Conservation (phyloP, 2,797 vertebrate genomes). For the Meda fulgida region DNA sequence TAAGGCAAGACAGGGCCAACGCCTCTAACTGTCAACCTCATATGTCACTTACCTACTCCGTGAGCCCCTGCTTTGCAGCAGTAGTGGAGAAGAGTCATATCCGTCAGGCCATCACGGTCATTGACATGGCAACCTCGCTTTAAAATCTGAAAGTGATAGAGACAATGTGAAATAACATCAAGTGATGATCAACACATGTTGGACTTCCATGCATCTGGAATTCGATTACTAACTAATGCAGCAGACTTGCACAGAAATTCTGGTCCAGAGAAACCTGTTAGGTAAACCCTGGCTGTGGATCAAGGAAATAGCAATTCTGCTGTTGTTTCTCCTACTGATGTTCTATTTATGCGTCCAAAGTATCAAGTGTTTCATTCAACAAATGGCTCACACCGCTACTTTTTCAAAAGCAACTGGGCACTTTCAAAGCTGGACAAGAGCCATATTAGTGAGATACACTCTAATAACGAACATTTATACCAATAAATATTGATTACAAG, state of each 20-base stretch:
- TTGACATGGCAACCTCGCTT: slow-evolving; percentile 92
- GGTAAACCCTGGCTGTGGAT: too few relatives aligned
- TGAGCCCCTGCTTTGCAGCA: slow-evolving; percentile 94
- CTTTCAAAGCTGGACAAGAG: slow-evolving; percentile 15
- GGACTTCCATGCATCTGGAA: not conserved
- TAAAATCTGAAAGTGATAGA: slow-evolving; percentile 79
- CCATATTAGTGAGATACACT: slow-evolving; percentile 26
- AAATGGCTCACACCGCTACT: too few relatives aligned
- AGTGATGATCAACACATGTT: slow-evolving; percentile 7
- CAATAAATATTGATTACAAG: slow-evolving; percentile 9
- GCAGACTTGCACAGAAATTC: not conserved
- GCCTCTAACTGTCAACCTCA: not conserved
- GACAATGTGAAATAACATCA: not conserved
- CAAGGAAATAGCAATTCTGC: too few relatives aligned
- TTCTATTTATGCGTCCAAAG: too few relatives aligned
- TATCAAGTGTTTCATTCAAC: too few relatives aligned
- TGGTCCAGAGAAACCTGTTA: not conserved
- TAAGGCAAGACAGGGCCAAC: not conserved
- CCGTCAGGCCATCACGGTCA: slow-evolving; percentile 90
- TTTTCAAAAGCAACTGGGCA: slow-evolving; percentile 24
- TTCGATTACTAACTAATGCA: not conserved
- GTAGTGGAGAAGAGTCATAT: slow-evolving; percentile 94
- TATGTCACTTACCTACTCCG: slow-evolving; percentile 83
- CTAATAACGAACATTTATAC: not conserved
- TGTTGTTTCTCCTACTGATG: too few relatives aligned